A percentile compares a stretch with the other conserved stretches of the same genome.
phyloP scores from a whole-genome alignment of 37 sponge, comb jelly and placozoan genomes.

The Crambe crambe region DNA sequence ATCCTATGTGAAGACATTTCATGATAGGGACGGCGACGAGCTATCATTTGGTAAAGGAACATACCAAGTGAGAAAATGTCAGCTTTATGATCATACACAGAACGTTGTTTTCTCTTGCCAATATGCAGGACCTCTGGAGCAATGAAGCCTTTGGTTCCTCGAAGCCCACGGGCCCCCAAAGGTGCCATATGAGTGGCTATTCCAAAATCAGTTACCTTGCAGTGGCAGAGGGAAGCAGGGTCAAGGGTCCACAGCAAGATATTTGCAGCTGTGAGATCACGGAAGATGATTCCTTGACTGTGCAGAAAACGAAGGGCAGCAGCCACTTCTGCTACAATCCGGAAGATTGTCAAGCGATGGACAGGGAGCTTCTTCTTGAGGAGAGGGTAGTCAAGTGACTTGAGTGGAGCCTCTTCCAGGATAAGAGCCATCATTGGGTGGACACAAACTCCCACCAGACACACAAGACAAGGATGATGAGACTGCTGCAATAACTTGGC shows the following conservation, averaged over 20 bases:
- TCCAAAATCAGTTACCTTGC: constrained; percentile 84
- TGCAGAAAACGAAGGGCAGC: constrained; percentile 76
- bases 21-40: constrained; percentile 63
- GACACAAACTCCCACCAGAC: constrained; percentile 74
- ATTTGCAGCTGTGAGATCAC: constrained; percentile 80
- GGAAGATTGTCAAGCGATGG: constrained; percentile 53
- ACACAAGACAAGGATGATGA: constrained; percentile 77
- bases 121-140: constrained; percentile 76
- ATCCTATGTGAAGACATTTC: constrained; percentile 9
- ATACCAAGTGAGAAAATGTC: constrained; percentile 85
- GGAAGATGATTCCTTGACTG: constrained; percentile 60
- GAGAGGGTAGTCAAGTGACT: constrained; percentile 57
- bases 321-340: constrained; percentile 79
- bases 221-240: constrained; percentile 67
- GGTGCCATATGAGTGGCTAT: constrained; percentile 67
- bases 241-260: constrained; percentile 82
- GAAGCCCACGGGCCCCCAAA: constrained; percentile 57
- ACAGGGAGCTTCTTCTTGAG: constrained; percentile 59
- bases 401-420: constrained; percentile 83
- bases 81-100: constrained; percentile 66
- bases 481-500: constrained; percentile 61
- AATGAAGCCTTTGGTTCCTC: constrained; percentile 81
- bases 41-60: constrained; percentile 83
- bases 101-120: constrained; percentile 11
- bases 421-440: constrained; percentile 73